Percentiles rank a stretch among this genome's conserved stretches.
phyloP scores from a whole-genome alignment of 2,888 invertebrate genomes.

The Lepetodrilus schrolli region DNA sequence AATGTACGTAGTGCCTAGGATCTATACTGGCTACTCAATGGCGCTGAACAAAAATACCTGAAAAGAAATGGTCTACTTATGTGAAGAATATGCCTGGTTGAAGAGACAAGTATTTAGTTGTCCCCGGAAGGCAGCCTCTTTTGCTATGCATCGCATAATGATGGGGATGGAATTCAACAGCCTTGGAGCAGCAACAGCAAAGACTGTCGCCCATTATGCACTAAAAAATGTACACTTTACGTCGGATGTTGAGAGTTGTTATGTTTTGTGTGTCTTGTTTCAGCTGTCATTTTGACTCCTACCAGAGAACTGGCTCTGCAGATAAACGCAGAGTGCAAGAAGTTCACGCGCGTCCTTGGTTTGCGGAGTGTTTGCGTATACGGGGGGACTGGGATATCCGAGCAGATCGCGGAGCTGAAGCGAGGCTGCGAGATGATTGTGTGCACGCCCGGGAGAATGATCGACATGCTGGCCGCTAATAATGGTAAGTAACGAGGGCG shows the following conservation, averaged over 20 bases:
- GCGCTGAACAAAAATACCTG: background rate
- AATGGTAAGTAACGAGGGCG: slow-evolving; percentile 85
- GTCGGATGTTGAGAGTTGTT: too few relatives aligned
- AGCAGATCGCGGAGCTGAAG: slow-evolving; percentile 96
- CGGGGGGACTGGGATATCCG: slow-evolving; percentile 97
- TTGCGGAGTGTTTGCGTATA: slow-evolving; percentile 96
- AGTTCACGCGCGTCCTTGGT: slow-evolving; percentile 89
- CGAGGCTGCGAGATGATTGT: slow-evolving; percentile 98
- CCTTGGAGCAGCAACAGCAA: too few relatives aligned
- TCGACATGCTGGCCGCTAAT: slow-evolving; percentile 99
- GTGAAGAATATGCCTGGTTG: too few relatives aligned
- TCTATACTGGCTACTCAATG: background rate
- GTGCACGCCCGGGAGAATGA: slow-evolving; percentile 99
- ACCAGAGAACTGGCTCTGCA: slow-evolving; percentile 99
- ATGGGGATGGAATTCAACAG: too few relatives aligned
- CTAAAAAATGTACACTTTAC: background rate
- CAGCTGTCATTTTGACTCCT: slow-evolving; percentile 96
- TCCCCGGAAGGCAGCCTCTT: too few relatives aligned
- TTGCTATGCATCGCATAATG: too few relatives aligned
- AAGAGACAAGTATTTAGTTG: too few relatives aligned
- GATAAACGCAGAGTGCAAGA: slow-evolving; percentile 95
- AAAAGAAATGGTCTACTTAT: too few relatives aligned
- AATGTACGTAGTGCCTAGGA: background rate
- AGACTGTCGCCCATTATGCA: too few relatives aligned
- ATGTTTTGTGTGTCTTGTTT: too few relatives aligned